Conservation (phyloP, 2,113 vertebrate species). For the Petaurus breviceps region DNA sequence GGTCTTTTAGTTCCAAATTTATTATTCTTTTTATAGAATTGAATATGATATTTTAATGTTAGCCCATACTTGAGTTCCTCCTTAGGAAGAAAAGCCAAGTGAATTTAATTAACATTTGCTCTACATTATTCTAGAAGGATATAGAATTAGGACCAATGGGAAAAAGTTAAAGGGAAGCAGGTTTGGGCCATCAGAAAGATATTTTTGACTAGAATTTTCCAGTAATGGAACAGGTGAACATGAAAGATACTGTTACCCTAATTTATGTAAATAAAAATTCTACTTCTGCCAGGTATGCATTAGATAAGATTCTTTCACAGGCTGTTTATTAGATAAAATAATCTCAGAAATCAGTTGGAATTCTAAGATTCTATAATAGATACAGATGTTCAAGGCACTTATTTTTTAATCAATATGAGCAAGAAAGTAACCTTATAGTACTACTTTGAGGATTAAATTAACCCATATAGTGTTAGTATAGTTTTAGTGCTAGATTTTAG, state of each 20-base stretch:
- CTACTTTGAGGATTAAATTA: not conserved
- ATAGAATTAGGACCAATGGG: conserved; percentile 14
- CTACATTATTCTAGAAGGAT: not conserved
- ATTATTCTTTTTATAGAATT: not conserved
- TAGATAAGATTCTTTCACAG: not conserved
- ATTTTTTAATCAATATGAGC: not conserved
- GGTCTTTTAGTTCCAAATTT: not conserved
- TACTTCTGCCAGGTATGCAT: not conserved
- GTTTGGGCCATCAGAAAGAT: conserved; percentile 15
- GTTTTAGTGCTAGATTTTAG: not conserved
- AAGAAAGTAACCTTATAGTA: not conserved
- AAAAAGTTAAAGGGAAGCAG: not conserved
- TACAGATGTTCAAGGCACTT: not conserved
- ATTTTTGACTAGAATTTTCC: not conserved
- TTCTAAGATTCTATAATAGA: not conserved
- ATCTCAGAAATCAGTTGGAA: not conserved
- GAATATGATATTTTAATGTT: not conserved
- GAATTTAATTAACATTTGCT: not conserved
- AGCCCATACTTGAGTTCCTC: not conserved
- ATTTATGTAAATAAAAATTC: not conserved
- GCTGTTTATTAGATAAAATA: not conserved
- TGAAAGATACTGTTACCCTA: not conserved
- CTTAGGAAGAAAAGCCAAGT: not conserved
- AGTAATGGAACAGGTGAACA: not conserved
- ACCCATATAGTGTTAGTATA: not conserved